Conservation (phyloP, 2,113 vertebrate genomes). For the Herpailurus yagouaroundi region DNA sequence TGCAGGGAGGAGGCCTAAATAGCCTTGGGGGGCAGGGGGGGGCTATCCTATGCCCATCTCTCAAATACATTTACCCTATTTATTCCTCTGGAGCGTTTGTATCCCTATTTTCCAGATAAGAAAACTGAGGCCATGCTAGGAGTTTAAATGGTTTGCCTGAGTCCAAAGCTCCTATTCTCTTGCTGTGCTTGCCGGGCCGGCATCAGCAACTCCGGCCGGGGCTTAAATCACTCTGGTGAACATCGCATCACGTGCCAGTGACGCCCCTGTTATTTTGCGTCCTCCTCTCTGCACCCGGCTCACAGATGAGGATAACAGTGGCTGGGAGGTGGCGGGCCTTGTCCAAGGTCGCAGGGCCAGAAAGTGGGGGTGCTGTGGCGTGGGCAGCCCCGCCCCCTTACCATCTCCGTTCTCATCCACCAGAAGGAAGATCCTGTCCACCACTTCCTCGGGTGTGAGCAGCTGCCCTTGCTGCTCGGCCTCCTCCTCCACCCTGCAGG, state of each 20-base stretch:
- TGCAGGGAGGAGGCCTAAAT: not conserved
- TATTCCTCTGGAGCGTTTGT: not conserved
- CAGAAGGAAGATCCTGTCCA: slow-evolving; percentile 96
- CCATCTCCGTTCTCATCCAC: slow-evolving; percentile 98
- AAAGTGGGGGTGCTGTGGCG: not conserved
- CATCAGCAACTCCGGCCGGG: accelerated
- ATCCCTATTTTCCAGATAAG: not conserved
- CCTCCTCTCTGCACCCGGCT: not conserved
- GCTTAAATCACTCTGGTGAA: not conserved
- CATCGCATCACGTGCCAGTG: accelerated
- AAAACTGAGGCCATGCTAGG: not conserved
- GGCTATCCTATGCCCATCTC: not conserved
- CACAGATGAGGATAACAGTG: not conserved
- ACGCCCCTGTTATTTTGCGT: not conserved
- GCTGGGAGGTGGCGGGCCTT: not conserved
- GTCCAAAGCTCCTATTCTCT: not conserved
- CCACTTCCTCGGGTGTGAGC: slow-evolving; percentile 94
- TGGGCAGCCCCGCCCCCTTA: slow-evolving; percentile 59
- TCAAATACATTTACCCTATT: not conserved
- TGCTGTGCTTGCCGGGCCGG: accelerated
- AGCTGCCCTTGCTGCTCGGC: slow-evolving; percentile 85
- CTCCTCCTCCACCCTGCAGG: slow-evolving; percentile 89
- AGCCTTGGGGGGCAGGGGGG: too few species aligned
- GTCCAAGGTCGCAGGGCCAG: not conserved
- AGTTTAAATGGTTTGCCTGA: not conserved